phyloP scores from a whole-genome alignment of 2,113 vertebrate genomes.

The Apus apus region DNA sequence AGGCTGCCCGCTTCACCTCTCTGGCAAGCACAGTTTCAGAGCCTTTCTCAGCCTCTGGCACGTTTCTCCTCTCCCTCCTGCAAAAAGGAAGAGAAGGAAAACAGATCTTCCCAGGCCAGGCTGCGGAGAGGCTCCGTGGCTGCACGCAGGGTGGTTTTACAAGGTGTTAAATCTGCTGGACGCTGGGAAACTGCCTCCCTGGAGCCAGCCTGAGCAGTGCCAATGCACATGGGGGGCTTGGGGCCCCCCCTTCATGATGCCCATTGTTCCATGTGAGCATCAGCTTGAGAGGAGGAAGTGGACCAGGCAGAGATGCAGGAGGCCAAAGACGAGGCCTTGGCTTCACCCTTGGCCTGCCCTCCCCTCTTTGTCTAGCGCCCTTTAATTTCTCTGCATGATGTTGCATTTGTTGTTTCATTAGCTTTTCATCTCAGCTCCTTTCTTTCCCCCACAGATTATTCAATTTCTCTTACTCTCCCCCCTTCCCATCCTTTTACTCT shows the following conservation, averaged over 20 bases:
- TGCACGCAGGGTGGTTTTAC: neutral
- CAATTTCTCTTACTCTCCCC: neutral
- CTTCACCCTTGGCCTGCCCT: neutral
- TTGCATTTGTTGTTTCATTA: neutral
- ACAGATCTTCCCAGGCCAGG: fast-evolving
- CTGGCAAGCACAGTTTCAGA: neutral
- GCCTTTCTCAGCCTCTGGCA: conserved; percentile 13
- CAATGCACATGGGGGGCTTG: fast-evolving
- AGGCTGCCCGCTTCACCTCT: conserved; percentile 28
- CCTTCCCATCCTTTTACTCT: neutral
- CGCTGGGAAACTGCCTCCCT: neutral
- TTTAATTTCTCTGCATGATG: fast-evolving
- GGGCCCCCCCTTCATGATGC: fast-evolving
- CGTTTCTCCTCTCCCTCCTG: neutral
- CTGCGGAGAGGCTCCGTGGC: neutral
- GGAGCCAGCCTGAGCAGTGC: fast-evolving
- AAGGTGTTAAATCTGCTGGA: fast-evolving
- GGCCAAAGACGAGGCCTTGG: neutral
- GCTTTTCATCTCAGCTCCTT: neutral
- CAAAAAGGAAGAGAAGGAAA: neutral
- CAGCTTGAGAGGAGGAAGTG: neutral
- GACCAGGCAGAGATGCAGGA: neutral
- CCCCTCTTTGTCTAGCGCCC: neutral
- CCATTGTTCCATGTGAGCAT: fast-evolving
- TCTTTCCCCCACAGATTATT: neutral